A percentile compares a stretch with the other conserved stretches of the same genome.
Evolutionary conservation across 2,113 vertebrate genomes (phyloP).

Genomic region (Myrmecobius fasciatus): DNA sequence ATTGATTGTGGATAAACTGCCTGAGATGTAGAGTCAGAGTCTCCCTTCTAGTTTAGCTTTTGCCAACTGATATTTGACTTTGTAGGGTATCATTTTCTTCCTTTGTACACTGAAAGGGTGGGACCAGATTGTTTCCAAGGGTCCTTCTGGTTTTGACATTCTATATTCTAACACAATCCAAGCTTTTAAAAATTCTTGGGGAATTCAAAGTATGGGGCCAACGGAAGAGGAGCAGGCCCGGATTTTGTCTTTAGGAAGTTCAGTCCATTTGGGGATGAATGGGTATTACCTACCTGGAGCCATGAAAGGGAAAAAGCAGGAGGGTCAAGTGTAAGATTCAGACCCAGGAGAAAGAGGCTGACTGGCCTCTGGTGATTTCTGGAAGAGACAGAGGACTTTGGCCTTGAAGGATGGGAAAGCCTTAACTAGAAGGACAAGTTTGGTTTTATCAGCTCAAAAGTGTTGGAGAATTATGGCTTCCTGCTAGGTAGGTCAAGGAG

Average conservation of each 20-base stretch:
- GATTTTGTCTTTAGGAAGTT: not conserved
- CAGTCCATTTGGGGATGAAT: not conserved
- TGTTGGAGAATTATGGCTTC: not conserved
- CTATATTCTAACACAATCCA: not conserved
- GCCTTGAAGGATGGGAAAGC: not conserved
- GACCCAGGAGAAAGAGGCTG: not conserved
- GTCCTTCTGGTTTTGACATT: not conserved
- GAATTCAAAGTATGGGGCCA: not conserved
- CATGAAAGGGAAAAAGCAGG: not conserved
- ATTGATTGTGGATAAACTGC: not conserved
- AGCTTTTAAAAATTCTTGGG: not conserved
- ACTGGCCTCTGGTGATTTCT: no score
- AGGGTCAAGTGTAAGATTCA: not conserved
- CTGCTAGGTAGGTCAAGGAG: not conserved
- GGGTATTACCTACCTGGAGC: not conserved
- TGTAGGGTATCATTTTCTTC: not conserved
- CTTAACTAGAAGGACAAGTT: not conserved
- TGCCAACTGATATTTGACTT: not conserved
- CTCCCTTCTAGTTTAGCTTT: not conserved
- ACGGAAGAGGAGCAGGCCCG: not conserved
- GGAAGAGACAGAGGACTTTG: not conserved
- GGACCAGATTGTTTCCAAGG: not conserved
- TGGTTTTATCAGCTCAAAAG: not conserved
- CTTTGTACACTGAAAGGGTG: not conserved
- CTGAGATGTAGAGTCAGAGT: not conserved